Base-by-base conservation (phyloP, 2,113 vertebrate genomes). In the Phodopus roborovskii region DNA sequence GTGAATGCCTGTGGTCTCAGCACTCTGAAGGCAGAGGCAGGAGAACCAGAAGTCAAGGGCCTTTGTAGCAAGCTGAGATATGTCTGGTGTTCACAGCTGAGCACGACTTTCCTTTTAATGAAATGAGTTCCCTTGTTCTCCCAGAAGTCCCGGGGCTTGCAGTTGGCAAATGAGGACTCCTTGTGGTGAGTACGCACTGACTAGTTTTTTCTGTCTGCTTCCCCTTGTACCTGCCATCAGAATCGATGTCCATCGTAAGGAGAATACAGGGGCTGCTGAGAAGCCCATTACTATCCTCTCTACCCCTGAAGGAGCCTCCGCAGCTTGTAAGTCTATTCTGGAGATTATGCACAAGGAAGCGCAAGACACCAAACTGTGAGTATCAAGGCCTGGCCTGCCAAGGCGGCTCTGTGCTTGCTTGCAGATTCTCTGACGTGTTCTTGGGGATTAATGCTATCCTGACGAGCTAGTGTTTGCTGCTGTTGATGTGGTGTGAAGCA, bases 331-430 rank as follows among this genome's bases (percentile, higher is more conserved):
- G 96, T 99, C 99, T 97, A 99, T 99, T 98, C 99, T 99, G 99
- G 99, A 99, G 98, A 99, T 99, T 98, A 99, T 99, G 99, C 99
- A 99, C 98, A 99, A 99, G 97, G 99, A 99, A 98, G 99, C 99
- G 78, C 97, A 99, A 79, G 99, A 99, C 98, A 99, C 99, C 73
- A 99, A 99, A 98, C 99, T 99, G 99, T 99, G 97, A 99, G 99
- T 99, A 97, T 97, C 88, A 56, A 62, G 62, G 84, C 66, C 97
- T 97, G 97, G 19, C 79, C 53, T 36, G 17, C 78, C 39, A 68
- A 58, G 86, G 15, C 45, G 50, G 84, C 93, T 53, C 81, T 13
- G 24, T 16, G 91, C 79, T 33, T 82, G 91, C 30, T 39, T 28
- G 78, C 81, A 13, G 45, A 8, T 91, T 6, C 5, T 96, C 39